These are phyloP conservation scores for Eupeodes latifasciatus DNA, from an alignment of 2,888 invertebrate species.

Conservation along the genomic window DNA sequence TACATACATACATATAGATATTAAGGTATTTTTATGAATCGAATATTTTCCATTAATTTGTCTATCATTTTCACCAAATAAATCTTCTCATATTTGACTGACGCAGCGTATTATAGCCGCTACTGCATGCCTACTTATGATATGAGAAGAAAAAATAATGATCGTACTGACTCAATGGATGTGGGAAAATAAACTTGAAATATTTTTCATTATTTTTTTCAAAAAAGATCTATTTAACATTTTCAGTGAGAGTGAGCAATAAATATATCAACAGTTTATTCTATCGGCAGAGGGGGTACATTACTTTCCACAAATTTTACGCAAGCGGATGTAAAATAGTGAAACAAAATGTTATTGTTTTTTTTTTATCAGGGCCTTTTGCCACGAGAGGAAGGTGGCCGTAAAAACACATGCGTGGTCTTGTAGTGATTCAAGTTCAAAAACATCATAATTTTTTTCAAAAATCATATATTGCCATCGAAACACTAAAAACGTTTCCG, in stretches of 20 bases:
- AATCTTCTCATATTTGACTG: conserved; percentile 21
- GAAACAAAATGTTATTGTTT: neutral
- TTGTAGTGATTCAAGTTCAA: conserved; percentile 25
- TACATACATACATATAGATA: too few relatives aligned
- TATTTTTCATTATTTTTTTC: neutral
- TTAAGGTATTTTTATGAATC: neutral
- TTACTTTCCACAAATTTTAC: conserved; percentile 6
- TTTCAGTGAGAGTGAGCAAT: conserved; percentile 1
- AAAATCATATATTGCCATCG: conserved; percentile 14
- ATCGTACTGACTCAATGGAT: conserved; percentile 15
- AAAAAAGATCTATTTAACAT: neutral
- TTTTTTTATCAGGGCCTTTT: neutral
- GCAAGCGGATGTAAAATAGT: conserved; percentile 13
- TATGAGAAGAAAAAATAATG: conserved; percentile 14
- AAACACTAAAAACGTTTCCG: conserved; percentile 11
- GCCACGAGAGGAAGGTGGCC: conserved; percentile 7
- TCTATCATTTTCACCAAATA: conserved; percentile 13
- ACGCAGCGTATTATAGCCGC: neutral
- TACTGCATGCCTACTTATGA: neutral
- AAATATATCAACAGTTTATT: conserved; percentile 16
- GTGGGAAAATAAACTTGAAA: conserved; percentile 14
- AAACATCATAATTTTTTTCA: conserved; percentile 3
- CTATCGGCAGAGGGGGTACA: neutral
- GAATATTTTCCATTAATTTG: conserved; percentile 31
- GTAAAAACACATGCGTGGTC: conserved; percentile 1